These are phyloP conservation scores for Podilymbus podiceps DNA, from an alignment of 2,113 vertebrate genomes.

Conservation along the genomic window DNA sequence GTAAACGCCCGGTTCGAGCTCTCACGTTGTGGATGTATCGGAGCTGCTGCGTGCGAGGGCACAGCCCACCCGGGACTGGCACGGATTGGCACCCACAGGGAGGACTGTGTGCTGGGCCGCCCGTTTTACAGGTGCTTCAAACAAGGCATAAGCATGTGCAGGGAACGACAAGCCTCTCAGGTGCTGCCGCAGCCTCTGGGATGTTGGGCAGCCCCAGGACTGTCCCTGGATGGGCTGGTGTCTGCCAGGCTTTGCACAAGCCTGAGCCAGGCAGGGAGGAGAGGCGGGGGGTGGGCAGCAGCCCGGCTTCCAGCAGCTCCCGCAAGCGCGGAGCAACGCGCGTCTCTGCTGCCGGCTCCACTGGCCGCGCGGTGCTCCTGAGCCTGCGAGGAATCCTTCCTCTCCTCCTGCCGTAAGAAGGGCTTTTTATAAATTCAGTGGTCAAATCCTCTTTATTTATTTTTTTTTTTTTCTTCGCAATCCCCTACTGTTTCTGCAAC, in stretches of 20 bases:
- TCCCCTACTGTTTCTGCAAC: neutral
- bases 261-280: rapidly evolving
- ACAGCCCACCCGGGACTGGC: rapidly evolving
- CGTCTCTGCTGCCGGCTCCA: neutral
- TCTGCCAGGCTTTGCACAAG: neutral
- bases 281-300: rapidly evolving
- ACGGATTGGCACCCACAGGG: rapidly evolving
- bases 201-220: neutral
- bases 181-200: neutral
- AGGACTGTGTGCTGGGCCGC: neutral
- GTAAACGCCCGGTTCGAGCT: rapidly evolving
- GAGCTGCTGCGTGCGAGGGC: rapidly evolving
- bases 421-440: neutral
- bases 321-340: rapidly evolving
- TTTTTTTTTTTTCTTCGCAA: neutral
- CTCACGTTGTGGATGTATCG: rapidly evolving
- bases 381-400: neutral
- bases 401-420: neutral
- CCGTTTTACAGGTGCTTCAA: rapidly evolving
- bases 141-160: neutral
- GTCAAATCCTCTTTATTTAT: no score
- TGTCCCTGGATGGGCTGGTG: neutral
- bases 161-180: rapidly evolving
- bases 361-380: neutral
- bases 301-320: neutral